These are phyloP conservation scores for Corythornis vintsioides DNA, from an alignment of 2,113 vertebrate genomes.

Conservation along the genomic window DNA sequence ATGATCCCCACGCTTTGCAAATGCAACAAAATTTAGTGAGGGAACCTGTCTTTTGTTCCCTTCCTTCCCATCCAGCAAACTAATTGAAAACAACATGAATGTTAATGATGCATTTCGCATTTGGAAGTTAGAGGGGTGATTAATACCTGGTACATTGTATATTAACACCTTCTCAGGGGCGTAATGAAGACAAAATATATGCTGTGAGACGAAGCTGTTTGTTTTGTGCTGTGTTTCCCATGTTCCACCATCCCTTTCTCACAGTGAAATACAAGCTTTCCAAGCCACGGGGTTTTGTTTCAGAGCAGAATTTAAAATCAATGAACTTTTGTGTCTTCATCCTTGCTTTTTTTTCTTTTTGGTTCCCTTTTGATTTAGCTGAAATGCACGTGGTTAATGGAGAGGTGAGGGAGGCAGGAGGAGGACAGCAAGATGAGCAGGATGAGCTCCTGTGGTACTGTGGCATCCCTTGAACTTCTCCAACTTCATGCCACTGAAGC, in stretches of 20 bases:
- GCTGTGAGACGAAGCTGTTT: conserved; percentile 57
- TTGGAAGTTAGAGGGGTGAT: conserved; percentile 78
- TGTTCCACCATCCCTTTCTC: neutral
- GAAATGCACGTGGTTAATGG: neutral
- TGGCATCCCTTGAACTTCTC: neutral
- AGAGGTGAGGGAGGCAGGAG: neutral
- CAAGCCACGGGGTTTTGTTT: conserved; percentile 28
- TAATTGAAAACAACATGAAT: conserved; percentile 81
- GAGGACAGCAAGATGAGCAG: neutral
- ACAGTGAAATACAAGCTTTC: neutral
- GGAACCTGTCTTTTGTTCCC: conserved; percentile 11
- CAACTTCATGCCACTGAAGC: neutral
- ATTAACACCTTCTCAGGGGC: conserved; percentile 76
- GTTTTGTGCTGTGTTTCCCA: neutral
- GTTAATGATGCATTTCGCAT: conserved; percentile 81
- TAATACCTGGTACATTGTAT: conserved; percentile 72
- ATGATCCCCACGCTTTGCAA: neutral
- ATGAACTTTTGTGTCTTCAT: conserved; percentile 44
- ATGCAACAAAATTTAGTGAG: neutral
- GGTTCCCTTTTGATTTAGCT: neutral
- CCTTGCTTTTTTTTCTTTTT: neutral
- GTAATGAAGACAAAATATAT: conserved; percentile 74
- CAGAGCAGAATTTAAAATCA: conserved; percentile 38
- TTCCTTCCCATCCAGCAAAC: conserved; percentile 56
- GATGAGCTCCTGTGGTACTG: fast-evolving